These are phyloP conservation scores for Gnathonemus longibarbis DNA, from an alignment of 2,113 vertebrate genomes.

Conservation along the genomic window DNA sequence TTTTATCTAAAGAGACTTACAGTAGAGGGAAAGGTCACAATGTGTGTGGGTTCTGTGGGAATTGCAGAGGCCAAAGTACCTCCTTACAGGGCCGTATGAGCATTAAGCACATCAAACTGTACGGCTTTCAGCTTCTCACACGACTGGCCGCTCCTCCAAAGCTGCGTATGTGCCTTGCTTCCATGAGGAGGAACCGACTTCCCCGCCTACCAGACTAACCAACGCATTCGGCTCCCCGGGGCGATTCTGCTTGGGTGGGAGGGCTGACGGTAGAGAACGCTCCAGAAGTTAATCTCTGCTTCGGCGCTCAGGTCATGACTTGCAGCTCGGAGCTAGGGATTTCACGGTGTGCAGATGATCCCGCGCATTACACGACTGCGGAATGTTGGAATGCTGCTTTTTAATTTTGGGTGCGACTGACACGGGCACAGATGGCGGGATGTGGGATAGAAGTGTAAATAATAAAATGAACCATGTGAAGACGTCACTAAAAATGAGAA, in stretches of 20 bases:
- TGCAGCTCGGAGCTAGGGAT: not conserved
- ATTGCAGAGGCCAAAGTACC: not conserved
- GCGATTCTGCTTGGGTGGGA: not conserved
- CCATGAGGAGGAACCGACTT: not conserved
- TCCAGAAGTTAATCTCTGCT: not conserved
- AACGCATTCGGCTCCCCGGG: not conserved
- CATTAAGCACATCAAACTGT: not conserved
- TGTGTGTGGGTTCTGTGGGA: not conserved
- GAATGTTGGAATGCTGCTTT: constrained; percentile 4
- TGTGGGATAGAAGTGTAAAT: not conserved
- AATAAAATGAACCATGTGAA: not conserved
- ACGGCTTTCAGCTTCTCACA: not conserved
- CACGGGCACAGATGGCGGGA: not conserved
- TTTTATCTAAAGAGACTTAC: not conserved
- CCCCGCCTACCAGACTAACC: not conserved
- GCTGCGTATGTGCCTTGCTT: not conserved
- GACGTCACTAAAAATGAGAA: not conserved
- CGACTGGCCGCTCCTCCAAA: not conserved
- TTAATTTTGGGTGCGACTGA: not conserved
- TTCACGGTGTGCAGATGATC: not conserved
- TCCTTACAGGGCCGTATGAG: not conserved
- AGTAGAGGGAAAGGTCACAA: not conserved
- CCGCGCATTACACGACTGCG: not conserved
- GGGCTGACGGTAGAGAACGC: not conserved
- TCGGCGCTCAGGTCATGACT: not conserved